Conservation (phyloP, 2,113 vertebrate genomes). For the Dolichotis patagonum region DNA sequence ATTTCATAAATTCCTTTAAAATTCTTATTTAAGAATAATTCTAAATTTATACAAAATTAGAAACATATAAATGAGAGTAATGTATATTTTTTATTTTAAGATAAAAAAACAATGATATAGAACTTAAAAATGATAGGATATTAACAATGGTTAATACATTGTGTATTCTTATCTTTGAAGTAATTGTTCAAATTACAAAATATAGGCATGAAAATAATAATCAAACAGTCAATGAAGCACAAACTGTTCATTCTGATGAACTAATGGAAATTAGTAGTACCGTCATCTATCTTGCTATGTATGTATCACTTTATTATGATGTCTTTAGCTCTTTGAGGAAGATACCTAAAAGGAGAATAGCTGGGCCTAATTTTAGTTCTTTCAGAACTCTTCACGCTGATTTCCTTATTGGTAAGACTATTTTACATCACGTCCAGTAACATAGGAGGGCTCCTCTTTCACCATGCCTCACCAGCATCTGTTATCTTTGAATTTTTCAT, state of each 20-base stretch:
- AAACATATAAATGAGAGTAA: not conserved
- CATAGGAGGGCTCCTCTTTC: not conserved
- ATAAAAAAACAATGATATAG: no score
- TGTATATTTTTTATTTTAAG: not conserved
- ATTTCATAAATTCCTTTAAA: not conserved
- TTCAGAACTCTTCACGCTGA: not conserved
- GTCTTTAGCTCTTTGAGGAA: not conserved
- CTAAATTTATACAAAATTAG: not conserved
- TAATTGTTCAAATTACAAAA: no score
- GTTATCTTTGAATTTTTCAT: not conserved
- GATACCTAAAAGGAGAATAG: not conserved
- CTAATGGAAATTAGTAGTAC: no score
- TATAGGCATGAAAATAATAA: no score
- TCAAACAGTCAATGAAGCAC: no score
- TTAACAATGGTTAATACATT: no score
- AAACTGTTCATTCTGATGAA: no score
- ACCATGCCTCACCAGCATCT: not conserved
- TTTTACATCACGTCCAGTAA: not conserved
- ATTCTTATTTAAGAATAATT: not conserved
- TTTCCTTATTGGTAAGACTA: not conserved
- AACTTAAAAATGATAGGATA: no score
- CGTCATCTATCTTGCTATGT: not conserved
- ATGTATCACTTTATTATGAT: not conserved
- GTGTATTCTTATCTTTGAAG: no score
- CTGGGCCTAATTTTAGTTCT: not conserved